phyloP scores from a whole-genome alignment of 2,888 invertebrate genomes.

The Thecocarcelia acutangulata region DNA sequence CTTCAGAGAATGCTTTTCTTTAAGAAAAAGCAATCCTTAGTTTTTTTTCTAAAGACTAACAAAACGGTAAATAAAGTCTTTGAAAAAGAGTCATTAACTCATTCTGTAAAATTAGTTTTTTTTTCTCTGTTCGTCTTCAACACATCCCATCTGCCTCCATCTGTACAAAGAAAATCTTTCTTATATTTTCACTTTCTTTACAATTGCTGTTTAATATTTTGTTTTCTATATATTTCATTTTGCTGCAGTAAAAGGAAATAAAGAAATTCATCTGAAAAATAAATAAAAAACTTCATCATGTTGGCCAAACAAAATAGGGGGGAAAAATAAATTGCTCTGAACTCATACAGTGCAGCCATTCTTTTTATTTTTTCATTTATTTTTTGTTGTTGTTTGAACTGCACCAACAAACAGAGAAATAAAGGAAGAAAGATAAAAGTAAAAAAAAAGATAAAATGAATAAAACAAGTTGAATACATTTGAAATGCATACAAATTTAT shows the following conservation, averaged over 20 bases:
- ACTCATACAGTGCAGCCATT: background rate
- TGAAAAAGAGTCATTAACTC: background rate
- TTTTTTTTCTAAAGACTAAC: no score
- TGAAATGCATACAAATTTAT: conserved; percentile 57
- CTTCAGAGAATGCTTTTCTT: no score
- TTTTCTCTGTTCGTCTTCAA: no score
- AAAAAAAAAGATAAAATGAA: no score
- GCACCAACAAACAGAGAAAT: conserved; percentile 10
- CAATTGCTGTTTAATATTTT: conserved; percentile 37
- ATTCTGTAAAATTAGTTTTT: background rate
- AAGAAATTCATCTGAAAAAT: conserved; percentile 41
- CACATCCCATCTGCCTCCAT: background rate
- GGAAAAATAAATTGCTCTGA: conserved; percentile 44
- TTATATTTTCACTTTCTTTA: conserved; percentile 56
- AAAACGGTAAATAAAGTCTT: background rate
- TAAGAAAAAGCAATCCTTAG: no score
- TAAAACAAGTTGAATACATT: conserved; percentile 34
- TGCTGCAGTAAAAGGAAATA: conserved; percentile 52
- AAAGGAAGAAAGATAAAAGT: conserved; percentile 2
- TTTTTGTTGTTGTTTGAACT: conserved; percentile 21
- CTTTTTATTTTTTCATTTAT: conserved; percentile 4
- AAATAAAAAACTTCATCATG: conserved; percentile 67
- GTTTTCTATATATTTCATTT: conserved; percentile 23
- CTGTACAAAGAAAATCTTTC: conserved; percentile 19
- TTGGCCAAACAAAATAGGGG: conserved; percentile 61